Evolutionary conservation across 2,113 vertebrate genomes (phyloP).

Genomic region (Platanista minor): DNA sequence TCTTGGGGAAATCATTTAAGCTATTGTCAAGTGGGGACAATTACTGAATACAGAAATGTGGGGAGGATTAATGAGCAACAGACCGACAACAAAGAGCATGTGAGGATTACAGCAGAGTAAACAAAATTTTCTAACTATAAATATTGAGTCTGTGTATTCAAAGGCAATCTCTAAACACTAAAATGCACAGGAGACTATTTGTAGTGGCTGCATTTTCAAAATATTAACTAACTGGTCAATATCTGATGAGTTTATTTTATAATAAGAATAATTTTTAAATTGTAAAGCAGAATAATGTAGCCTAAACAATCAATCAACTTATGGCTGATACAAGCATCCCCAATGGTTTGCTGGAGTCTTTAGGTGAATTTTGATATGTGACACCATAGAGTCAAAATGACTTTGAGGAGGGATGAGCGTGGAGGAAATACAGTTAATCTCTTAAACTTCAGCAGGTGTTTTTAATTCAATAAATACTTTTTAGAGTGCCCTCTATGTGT

Average conservation of each 20-base stretch:
- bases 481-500: background rate
- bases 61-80: background rate
- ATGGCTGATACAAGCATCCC: background rate
- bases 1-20: slow-evolving; percentile 31
- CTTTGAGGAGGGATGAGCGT: background rate
- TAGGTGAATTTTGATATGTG: background rate
- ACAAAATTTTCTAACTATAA: slow-evolving; percentile 2
- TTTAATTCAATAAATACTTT: background rate
- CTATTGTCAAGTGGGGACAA: slow-evolving; percentile 17
- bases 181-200: background rate
- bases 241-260: background rate
- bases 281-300: background rate
- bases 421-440: background rate
- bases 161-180: background rate
- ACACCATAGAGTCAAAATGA: background rate
- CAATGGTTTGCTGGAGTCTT: background rate
- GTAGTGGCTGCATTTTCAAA: background rate
- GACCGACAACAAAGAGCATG: background rate
- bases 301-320: background rate
- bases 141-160: background rate
- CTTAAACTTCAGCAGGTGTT: background rate
- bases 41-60: slow-evolving; percentile 16
- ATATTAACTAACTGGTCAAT: background rate
- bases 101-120: background rate
- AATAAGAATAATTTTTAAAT: background rate